Conservation (phyloP, 2,888 invertebrate genomes). For the Brachycybe producta region DNA sequence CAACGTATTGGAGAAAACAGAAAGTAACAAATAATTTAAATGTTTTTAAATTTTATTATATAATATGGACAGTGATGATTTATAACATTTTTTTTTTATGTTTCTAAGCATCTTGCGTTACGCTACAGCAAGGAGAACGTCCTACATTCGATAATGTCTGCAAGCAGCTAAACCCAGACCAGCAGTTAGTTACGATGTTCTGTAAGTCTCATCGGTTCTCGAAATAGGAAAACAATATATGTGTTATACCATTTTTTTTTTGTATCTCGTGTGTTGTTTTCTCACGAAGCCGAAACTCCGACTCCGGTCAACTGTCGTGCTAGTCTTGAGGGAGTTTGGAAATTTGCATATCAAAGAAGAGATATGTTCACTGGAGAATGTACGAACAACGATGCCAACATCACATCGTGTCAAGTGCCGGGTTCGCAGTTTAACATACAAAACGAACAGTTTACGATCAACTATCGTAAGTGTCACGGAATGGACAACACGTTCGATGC, state of each 20-base stretch:
- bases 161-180: constrained; percentile 55
- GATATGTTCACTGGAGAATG: constrained; percentile 73
- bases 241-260: background rate
- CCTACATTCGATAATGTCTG: constrained; percentile 68
- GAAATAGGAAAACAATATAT: background rate
- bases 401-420: constrained; percentile 86
- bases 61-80: constrained; percentile 13
- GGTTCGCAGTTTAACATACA: constrained; percentile 91
- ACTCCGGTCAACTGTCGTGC: constrained; percentile 82
- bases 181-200: constrained; percentile 70
- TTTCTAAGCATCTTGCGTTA: constrained; percentile 58
- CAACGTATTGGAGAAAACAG: constrained; percentile 77
- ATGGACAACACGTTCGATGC: constrained; percentile 84
- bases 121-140: constrained; percentile 44
- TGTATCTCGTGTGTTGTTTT: constrained; percentile 4
- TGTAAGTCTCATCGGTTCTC: too few relatives aligned
- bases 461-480: constrained; percentile 75
- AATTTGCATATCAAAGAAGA: constrained; percentile 79
- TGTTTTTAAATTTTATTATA: constrained; percentile 9
- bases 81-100: constrained; percentile 19
- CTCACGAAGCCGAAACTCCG: constrained; percentile 54
- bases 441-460: constrained; percentile 92
- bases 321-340: constrained; percentile 91
- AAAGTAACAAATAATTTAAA: constrained; percentile 45
- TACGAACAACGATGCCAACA: constrained; percentile 68